Percentiles rank a stretch among this genome's conserved stretches.
Conservation (phyloP, 1,140 invertebrate species). For the Platorchestia sp. region DNA sequence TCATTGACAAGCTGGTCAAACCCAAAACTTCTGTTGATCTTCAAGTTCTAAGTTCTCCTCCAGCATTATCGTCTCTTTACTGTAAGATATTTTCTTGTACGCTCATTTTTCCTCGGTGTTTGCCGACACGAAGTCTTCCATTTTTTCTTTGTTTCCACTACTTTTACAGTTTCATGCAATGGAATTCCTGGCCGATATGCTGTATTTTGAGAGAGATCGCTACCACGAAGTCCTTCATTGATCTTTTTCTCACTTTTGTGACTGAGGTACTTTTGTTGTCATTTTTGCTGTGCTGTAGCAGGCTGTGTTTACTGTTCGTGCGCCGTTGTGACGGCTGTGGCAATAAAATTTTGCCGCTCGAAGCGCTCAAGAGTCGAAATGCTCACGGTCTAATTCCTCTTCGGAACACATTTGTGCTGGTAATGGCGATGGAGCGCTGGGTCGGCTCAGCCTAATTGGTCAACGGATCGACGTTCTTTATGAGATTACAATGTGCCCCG, state of each 20-base stretch:
- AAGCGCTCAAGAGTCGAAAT: neutral
- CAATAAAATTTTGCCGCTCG: neutral
- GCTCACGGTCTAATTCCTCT: neutral
- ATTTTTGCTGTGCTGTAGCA: slow-evolving; percentile 3
- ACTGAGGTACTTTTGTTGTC: neutral
- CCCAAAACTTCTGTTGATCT: neutral
- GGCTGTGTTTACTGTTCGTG: slow-evolving; percentile 18
- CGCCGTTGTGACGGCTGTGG: neutral
- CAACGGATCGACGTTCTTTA: neutral
- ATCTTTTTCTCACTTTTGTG: neutral
- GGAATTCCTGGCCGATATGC: neutral
- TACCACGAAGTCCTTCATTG: neutral
- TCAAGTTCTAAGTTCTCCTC: neutral
- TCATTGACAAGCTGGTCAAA: neutral
- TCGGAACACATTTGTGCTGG: neutral
- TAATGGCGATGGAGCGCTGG: neutral
- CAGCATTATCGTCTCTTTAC: neutral
- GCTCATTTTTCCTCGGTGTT: neutral
- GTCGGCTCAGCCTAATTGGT: neutral
- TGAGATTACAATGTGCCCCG: neutral
- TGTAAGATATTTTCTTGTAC: neutral
- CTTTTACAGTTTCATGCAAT: neutral
- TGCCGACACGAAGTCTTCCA: neutral
- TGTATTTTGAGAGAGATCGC: neutral
- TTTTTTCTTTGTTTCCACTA: neutral